phyloP scores from a whole-genome alignment of 1,140 invertebrate species.

The Nixonia krombeini region DNA sequence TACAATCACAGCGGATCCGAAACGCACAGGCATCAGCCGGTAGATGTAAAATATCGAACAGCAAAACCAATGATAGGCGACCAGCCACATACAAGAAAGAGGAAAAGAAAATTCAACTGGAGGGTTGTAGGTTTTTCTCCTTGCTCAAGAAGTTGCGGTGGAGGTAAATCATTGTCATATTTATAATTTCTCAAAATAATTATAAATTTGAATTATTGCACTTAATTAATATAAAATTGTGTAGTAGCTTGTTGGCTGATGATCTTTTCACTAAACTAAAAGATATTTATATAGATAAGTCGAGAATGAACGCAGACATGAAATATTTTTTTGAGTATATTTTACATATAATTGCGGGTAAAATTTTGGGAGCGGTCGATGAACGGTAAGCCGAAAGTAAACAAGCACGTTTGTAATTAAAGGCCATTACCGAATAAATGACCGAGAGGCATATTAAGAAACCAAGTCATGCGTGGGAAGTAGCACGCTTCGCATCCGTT shows the following conservation, averaged over 20 bases:
- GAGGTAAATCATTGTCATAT: constrained; percentile 73
- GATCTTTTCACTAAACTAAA: constrained; percentile 84
- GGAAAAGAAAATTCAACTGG: constrained; percentile 82
- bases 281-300: constrained; percentile 85
- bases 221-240: too few relatives aligned
- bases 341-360: constrained; percentile 13
- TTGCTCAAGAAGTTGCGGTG: constrained; percentile 87
- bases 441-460: constrained; percentile 23
- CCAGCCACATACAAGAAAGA: constrained; percentile 58
- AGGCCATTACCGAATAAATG: constrained; percentile 29
- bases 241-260: constrained; percentile 85
- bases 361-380: constrained; percentile 12
- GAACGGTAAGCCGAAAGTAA: constrained; percentile 19
- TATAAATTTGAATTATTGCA: too few relatives aligned
- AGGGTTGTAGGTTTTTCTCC: constrained; percentile 82
- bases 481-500: constrained; percentile 26
- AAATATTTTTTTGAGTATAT: constrained; percentile 11
- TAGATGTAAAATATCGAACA: constrained; percentile 52
- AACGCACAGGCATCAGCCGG: constrained; percentile 13
- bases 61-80: constrained; percentile 72
- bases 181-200: too few relatives aligned
- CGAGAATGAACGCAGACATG: neutral
- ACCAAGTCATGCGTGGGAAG: constrained; percentile 47
- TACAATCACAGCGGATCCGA: constrained; percentile 15
- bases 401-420: constrained; percentile 31